These are phyloP conservation scores for Cyclophora punctaria DNA, from an alignment of 2,888 invertebrate genomes.

Conservation along the genomic window DNA sequence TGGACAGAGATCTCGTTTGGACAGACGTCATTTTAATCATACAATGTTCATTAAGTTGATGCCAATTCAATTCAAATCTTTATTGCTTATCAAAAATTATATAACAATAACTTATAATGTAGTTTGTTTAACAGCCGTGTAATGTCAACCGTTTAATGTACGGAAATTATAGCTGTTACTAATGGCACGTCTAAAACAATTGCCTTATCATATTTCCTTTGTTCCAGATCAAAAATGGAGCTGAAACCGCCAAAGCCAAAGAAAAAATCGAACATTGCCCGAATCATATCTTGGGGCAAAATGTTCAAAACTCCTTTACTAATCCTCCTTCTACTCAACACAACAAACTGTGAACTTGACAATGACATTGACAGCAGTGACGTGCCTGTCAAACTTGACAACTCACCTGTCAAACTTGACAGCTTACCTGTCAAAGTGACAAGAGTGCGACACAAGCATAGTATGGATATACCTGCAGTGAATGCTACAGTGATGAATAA, in stretches of 20 bases:
- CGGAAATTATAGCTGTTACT: neutral
- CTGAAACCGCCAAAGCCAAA: conserved; percentile 61
- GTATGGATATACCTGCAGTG: conserved; percentile 15
- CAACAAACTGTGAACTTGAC: conserved; percentile 53
- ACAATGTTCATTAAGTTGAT: neutral
- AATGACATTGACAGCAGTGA: conserved; percentile 25
- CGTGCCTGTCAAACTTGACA: conserved; percentile 2
- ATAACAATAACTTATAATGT: neutral
- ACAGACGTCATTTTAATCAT: too few relatives aligned
- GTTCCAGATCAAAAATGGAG: conserved; percentile 60
- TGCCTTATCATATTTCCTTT: conserved; percentile 7
- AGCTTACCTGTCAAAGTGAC: neutral
- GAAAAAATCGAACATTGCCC: conserved; percentile 50
- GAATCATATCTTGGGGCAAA: conserved; percentile 50
- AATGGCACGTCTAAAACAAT: too few relatives aligned
- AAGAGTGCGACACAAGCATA: neutral
- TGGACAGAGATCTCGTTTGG: too few relatives aligned
- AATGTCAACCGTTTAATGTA: neutral
- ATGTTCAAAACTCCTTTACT: conserved; percentile 54
- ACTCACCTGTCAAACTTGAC: neutral
- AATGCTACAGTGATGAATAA: conserved; percentile 35
- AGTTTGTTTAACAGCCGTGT: neutral
- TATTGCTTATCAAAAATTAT: neutral
- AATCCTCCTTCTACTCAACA: conserved; percentile 53
- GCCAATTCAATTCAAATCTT: neutral